phyloP scores from a whole-genome alignment of 1,140 invertebrate species.

The Melanaphis sacchari region DNA sequence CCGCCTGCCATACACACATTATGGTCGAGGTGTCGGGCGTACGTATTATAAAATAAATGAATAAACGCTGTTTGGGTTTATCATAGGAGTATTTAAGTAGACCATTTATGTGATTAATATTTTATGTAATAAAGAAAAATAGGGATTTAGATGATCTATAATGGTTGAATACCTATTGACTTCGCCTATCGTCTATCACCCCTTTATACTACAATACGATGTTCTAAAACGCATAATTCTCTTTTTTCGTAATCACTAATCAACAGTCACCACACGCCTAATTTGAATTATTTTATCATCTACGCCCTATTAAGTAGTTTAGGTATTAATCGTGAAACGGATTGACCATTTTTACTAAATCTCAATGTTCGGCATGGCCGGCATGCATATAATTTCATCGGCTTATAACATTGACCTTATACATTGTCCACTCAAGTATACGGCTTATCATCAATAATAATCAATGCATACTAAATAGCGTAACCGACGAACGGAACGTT shows the following conservation, averaged over 20 bases:
- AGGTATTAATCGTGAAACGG: background rate
- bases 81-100: background rate
- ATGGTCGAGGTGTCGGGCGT: too few species aligned
- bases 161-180: background rate
- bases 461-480: background rate
- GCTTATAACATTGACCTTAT: background rate
- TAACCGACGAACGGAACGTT: background rate
- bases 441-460: background rate
- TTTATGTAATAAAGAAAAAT: background rate
- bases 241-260: background rate
- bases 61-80: background rate
- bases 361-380: too few species aligned
- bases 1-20: background rate
- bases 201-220: background rate
- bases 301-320: background rate
- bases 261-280: background rate
- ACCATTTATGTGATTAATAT: background rate
- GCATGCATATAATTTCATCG: too few species aligned
- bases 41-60: background rate
- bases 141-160: background rate
- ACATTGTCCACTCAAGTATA: background rate
- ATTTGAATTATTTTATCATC: background rate
- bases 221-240: background rate
- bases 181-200: background rate
- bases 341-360: background rate